These are phyloP conservation scores for Hirtodrosophila duncani DNA, from an alignment of 2,888 invertebrate genomes.

Conservation along the genomic window DNA sequence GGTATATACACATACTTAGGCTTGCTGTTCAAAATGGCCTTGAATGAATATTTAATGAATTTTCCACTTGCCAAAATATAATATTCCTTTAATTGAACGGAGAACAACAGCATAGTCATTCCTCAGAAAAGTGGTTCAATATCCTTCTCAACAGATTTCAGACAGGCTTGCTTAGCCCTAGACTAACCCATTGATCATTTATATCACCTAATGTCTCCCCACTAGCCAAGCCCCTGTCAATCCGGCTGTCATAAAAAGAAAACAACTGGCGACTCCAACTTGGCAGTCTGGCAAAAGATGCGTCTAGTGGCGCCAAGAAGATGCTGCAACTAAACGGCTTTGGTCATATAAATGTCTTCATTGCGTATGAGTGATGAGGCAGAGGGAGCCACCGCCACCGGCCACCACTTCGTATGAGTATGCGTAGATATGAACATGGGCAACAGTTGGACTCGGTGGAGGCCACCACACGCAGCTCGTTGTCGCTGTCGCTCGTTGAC, in stretches of 20 bases:
- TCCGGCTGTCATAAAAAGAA: slow-evolving; percentile 1
- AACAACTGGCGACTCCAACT: slow-evolving; percentile 6
- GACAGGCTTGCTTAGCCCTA: not conserved
- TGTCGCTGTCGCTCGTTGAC: slow-evolving; percentile 38
- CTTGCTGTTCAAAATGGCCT: too few species aligned
- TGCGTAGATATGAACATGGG: not conserved
- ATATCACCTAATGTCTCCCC: too few species aligned
- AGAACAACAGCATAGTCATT: slow-evolving; percentile 15
- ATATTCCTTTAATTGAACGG: too few species aligned
- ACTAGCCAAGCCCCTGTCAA: too few species aligned
- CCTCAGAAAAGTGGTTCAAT: slow-evolving; percentile 4
- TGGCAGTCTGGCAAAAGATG: slow-evolving; percentile 21
- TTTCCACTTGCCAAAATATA: too few species aligned
- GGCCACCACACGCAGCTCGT: slow-evolving; percentile 30
- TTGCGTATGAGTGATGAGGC: slow-evolving; percentile 72
- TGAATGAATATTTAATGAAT: too few species aligned
- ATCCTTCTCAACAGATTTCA: too few species aligned
- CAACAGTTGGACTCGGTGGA: not conserved
- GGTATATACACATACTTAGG: too few species aligned
- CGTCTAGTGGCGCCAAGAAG: slow-evolving; percentile 45
- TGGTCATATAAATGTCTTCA: slow-evolving; percentile 72
- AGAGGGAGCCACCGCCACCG: slow-evolving; percentile 33
- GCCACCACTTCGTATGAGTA: not conserved
- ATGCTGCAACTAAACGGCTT: slow-evolving; percentile 53
- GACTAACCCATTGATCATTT: slow-evolving; percentile 5